Percentiles rank a stretch among this genome's conserved stretches.
Conservation (phyloP, 92 coral and sea anemone species). For the Muricea muricata region DNA sequence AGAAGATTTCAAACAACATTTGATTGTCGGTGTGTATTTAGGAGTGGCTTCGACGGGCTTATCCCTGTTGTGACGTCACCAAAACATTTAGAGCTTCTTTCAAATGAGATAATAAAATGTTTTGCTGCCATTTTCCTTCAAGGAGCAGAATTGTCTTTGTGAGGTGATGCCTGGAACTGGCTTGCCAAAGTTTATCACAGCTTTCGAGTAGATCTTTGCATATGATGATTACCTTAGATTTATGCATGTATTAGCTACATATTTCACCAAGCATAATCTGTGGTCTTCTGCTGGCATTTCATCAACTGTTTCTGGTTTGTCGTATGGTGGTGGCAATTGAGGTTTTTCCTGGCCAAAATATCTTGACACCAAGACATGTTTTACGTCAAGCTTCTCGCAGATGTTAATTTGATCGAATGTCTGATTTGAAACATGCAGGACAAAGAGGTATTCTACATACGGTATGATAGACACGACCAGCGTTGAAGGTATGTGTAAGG, state of each 20-base stretch:
- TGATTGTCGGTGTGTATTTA: too few species aligned
- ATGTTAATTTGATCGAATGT: slow-evolving; percentile 26
- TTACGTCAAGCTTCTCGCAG: neutral
- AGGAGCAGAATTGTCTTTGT: slow-evolving; percentile 8
- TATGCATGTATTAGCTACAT: slow-evolving; percentile 9
- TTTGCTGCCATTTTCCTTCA: too few species aligned
- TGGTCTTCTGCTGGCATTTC: slow-evolving; percentile 25
- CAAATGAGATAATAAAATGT: too few species aligned
- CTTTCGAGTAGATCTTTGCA: slow-evolving; percentile 13
- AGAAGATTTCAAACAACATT: too few species aligned
- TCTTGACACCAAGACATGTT: slow-evolving; percentile 16
- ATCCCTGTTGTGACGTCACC: too few species aligned
- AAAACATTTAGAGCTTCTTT: too few species aligned
- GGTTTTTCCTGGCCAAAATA: neutral
- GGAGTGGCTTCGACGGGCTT: too few species aligned
- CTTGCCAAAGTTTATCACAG: neutral
- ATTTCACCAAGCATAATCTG: slow-evolving; percentile 26
- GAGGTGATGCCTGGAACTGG: slow-evolving; percentile 27
- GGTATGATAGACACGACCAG: neutral
- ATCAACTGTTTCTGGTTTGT: neutral
- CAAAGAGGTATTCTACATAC: slow-evolving; percentile 9
- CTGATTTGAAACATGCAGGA: slow-evolving; percentile 16
- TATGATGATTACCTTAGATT: slow-evolving; percentile 2
- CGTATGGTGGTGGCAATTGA: neutral
- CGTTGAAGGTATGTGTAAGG: slow-evolving; percentile 10